Conservation (phyloP, 1,140 invertebrate species). For the Orchestia grillus region DNA sequence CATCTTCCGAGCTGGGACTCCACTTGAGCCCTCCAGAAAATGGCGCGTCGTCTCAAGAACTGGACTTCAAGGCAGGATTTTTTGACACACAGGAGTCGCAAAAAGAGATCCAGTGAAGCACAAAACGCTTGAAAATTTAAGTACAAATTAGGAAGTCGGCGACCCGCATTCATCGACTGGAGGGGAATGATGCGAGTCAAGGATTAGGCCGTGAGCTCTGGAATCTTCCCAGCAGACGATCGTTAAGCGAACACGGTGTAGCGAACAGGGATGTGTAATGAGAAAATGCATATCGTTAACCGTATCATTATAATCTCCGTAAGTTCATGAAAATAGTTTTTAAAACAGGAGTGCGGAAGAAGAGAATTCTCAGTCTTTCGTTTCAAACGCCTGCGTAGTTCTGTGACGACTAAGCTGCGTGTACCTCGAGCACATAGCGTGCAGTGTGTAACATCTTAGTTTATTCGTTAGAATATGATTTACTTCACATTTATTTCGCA, state of each 20-base stretch:
- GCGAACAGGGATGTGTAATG: background rate
- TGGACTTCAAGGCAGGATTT: background rate
- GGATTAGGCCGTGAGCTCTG: background rate
- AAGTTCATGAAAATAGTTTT: background rate
- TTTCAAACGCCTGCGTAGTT: too few relatives aligned
- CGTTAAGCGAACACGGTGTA: too few relatives aligned
- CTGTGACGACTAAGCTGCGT: too few relatives aligned
- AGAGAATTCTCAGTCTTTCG: background rate
- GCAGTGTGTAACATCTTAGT: background rate
- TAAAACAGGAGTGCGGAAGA: background rate
- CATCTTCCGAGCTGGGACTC: background rate
- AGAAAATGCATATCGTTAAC: background rate
- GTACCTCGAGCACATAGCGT: background rate
- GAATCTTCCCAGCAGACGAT: too few relatives aligned
- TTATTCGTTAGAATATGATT: background rate
- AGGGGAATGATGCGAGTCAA: background rate
- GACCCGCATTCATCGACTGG: background rate
- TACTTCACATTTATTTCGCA: background rate
- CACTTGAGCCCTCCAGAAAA: background rate
- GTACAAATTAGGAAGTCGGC: background rate
- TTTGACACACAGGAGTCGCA: background rate
- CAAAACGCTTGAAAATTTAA: background rate
- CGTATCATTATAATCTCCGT: background rate
- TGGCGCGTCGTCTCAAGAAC: background rate
- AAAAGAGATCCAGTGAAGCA: background rate